These are phyloP conservation scores for Galleria mellonella DNA, from an alignment of 1,140 invertebrate species.

Conservation along the genomic window DNA sequence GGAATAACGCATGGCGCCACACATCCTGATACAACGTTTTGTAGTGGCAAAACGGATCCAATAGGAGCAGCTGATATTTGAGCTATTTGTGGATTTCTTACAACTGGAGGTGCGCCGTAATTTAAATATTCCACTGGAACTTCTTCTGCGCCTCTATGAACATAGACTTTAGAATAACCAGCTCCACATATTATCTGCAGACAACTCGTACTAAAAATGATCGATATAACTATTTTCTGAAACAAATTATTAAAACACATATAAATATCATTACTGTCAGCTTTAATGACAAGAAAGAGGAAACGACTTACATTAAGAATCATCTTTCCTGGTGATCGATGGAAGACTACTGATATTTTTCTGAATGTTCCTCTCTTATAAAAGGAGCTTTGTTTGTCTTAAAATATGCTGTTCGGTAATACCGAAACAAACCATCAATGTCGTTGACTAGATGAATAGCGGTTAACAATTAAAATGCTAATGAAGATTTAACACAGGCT, in stretches of 20 bases:
- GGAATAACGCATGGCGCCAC: constrained; percentile 46
- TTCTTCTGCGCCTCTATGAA: constrained; percentile 34
- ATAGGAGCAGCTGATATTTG: constrained; percentile 34
- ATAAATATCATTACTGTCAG: constrained; percentile 5
- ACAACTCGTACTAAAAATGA: constrained; percentile 17
- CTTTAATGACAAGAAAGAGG: neutral
- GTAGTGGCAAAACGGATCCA: constrained; percentile 25
- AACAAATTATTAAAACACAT: constrained; percentile 21
- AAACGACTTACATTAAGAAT: constrained; percentile 53
- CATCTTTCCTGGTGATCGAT: constrained; percentile 55
- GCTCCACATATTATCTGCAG: constrained; percentile 24
- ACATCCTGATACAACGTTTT: constrained; percentile 38
- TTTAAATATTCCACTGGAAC: constrained; percentile 37
- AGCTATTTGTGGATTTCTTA: constrained; percentile 25
- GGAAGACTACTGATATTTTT: constrained; percentile 61
- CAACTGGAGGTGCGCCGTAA: constrained; percentile 31
- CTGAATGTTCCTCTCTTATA: constrained; percentile 49
- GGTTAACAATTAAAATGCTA: constrained; percentile 66
- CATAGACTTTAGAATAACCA: constrained; percentile 49
- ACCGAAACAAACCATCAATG: constrained; percentile 71
- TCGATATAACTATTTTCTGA: constrained; percentile 17
- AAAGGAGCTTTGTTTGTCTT: constrained; percentile 47
- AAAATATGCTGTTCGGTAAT: constrained; percentile 65
- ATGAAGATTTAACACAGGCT: constrained; percentile 52
- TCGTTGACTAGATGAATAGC: constrained; percentile 59